Base-by-base conservation (phyloP, 2,797 vertebrate genomes). In the Sebastes reedi region DNA sequence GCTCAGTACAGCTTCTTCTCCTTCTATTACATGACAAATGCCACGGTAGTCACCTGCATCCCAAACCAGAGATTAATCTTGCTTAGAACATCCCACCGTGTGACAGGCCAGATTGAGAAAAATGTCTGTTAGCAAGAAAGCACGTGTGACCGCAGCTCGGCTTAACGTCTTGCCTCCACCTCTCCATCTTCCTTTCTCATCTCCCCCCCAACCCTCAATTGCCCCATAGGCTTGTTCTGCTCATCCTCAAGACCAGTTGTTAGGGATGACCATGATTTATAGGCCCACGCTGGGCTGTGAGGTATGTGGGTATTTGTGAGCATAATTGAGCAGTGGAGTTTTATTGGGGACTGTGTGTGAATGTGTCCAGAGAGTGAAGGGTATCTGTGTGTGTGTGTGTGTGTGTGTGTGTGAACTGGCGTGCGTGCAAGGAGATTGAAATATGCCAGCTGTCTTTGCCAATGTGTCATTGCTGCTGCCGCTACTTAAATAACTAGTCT, bases 91-190 rank as follows among this genome's bases (percentile, higher is more conserved):
- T 88, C 87, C 79, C 77, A 72, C 61, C 34, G 29, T 52, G 71
- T 93, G 94, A 95, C 94, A 94, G 91, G 80, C 74, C 81, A 90
- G 93, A 96, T 95, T 93, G 93, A 95, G 93, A 95, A 95, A 95
- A 95, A 96, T 95, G 90, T 90, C 85, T 82, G 87, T 88, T 92
- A 84, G 90, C 80, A 80, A 68, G 79, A 72, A 90, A 85, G 79
- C 84, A 77, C 36, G 56, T 73, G 13, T 42, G 50, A 59, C 78
- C 18, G 42, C 75, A 55, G 72, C 83, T 61, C 11, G 10, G 77
- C 80, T 87, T 46, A 85, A 89, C 13, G 60, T 80, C 58, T 61
- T 72, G 68, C 61, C 84, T 82, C 84, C 78, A 24, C 60, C 86
- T 75, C 75, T 82, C 81, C 69, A 52, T 84, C 85, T 77, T 61